Percentiles rank a stretch among this genome's conserved stretches.
Conservation (phyloP, 2,797 vertebrate genomes). For the Zenarchopterus dispar region DNA sequence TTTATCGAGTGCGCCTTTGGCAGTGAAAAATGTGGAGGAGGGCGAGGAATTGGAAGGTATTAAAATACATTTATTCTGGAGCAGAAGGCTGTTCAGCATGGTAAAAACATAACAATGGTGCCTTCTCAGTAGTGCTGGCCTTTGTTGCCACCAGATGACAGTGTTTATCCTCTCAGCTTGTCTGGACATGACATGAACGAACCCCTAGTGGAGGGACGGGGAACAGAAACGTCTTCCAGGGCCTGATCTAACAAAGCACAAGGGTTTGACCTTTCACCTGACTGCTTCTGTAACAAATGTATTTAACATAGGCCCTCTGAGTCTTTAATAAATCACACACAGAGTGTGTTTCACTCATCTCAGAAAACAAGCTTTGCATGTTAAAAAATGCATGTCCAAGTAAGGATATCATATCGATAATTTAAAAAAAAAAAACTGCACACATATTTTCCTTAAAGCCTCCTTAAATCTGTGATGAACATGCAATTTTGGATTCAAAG, state of each 20-base stretch:
- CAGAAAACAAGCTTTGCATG: not conserved
- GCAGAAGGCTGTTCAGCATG: not conserved
- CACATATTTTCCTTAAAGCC: slow-evolving; percentile 17
- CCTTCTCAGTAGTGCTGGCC: slow-evolving; percentile 56
- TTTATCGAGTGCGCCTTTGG: not conserved
- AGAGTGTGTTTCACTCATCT: not conserved
- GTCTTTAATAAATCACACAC: not conserved
- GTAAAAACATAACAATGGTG: slow-evolving; percentile 9
- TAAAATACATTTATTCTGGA: slow-evolving; percentile 3
- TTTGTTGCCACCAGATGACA: slow-evolving; percentile 80
- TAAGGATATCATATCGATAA: slow-evolving; percentile 3
- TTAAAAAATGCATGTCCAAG: slow-evolving; percentile 11
- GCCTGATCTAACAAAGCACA: slow-evolving; percentile 11
- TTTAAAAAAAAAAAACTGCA: not conserved
- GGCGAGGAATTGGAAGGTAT: too few relatives aligned
- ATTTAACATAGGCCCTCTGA: not conserved
- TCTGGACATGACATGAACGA: slow-evolving; percentile 61
- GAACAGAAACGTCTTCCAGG: slow-evolving; percentile 22
- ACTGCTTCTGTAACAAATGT: slow-evolving; percentile 1
- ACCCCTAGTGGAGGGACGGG: slow-evolving; percentile 65
- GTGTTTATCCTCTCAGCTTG: slow-evolving; percentile 71
- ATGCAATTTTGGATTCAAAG: slow-evolving; percentile 42
- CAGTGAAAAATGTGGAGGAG: not conserved
- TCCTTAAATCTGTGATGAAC: slow-evolving; percentile 8
- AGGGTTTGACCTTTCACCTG: slow-evolving; percentile 7